A percentile compares a stretch with the other conserved stretches of the same genome.
phyloP scores from a whole-genome alignment of 2,113 vertebrate species.

The Urocolius indicus region DNA sequence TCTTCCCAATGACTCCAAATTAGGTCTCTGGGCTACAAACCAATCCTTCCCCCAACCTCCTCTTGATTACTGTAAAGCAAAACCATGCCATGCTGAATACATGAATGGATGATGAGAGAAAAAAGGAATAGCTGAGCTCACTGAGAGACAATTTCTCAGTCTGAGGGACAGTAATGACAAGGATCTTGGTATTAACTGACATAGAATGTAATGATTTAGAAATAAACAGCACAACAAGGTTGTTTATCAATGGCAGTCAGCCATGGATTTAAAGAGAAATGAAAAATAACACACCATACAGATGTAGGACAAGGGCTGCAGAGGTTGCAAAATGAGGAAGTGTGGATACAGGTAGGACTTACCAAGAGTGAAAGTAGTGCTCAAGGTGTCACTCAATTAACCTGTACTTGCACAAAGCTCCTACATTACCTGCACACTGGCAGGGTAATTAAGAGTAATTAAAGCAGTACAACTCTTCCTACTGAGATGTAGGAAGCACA shows the following conservation, averaged over 20 bases:
- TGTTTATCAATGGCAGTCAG: not conserved
- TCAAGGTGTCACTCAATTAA: not conserved
- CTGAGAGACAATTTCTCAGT: not conserved
- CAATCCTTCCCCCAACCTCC: not conserved
- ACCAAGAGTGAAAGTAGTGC: not conserved
- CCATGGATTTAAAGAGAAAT: not conserved
- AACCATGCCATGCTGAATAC: constrained; percentile 1
- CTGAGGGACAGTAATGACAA: not conserved
- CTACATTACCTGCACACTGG: not conserved
- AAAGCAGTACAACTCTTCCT: not conserved
- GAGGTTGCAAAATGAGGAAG: not conserved
- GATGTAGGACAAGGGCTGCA: not conserved
- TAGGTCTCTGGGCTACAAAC: constrained; percentile 46
- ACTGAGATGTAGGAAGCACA: not conserved
- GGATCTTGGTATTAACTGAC: not conserved
- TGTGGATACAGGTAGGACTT: not conserved
- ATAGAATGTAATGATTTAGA: not conserved
- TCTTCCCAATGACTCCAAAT: constrained; percentile 38
- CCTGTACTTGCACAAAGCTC: not conserved
- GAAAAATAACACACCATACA: not conserved
- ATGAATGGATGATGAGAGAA: not conserved
- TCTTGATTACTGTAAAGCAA: constrained; percentile 22
- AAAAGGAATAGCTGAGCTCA: constrained; percentile 20
- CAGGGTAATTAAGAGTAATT: not conserved
- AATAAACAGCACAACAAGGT: not conserved